These are phyloP conservation scores for Myiozetetes cayanensis DNA, from an alignment of 2,113 vertebrate genomes.

Conservation along the genomic window DNA sequence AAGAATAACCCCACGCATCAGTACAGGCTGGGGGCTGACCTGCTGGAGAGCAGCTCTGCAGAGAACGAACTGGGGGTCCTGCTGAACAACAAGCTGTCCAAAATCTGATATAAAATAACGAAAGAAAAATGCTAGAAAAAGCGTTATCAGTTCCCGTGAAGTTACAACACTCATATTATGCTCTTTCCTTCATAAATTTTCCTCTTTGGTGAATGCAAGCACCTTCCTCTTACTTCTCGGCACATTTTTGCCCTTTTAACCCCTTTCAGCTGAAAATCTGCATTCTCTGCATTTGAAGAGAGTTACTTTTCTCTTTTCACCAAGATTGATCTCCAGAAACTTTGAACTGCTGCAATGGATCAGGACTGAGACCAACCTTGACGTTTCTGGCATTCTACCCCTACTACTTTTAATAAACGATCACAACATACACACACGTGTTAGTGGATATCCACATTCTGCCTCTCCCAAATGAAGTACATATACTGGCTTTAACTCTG, in stretches of 20 bases:
- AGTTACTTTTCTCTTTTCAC: not conserved
- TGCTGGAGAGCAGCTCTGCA: not conserved
- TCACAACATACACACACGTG: not conserved
- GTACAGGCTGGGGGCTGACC: not conserved
- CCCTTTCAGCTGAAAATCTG: not conserved
- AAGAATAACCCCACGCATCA: not conserved
- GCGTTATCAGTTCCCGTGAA: not conserved
- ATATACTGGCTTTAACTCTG: not conserved
- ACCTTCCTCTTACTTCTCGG: not conserved
- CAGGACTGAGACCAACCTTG: not conserved
- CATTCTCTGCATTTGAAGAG: not conserved
- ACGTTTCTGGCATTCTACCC: not conserved
- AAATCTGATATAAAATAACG: not conserved
- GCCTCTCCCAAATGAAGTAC: not conserved
- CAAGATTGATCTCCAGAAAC: not conserved
- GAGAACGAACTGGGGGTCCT: not conserved
- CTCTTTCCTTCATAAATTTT: not conserved
- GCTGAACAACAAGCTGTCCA: not conserved
- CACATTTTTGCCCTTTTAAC: not conserved
- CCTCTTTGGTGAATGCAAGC: not conserved
- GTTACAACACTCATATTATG: not conserved
- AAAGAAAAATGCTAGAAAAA: not conserved
- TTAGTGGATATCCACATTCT: not conserved
- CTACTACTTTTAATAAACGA: not conserved
- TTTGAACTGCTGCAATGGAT: not conserved